Base-by-base conservation (phyloP, 2,888 invertebrate species). In the Trilocha varians region DNA sequence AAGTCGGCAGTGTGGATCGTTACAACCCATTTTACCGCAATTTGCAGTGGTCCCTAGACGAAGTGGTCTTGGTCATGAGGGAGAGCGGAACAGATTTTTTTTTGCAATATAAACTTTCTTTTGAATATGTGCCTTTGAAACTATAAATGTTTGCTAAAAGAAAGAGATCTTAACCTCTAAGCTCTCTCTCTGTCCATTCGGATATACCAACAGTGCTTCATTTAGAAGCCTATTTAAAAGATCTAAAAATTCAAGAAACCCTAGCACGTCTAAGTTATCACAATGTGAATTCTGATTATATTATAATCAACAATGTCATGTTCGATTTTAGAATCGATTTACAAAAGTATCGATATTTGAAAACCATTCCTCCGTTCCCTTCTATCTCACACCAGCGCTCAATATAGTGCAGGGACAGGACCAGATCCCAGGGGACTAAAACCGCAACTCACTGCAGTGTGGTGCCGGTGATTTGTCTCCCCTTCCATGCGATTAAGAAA, bases 11-110 rank as follows among this genome's bases (percentile, higher is more conserved):
- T 58, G 62, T 62, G 73, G 62, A 69, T 65, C 62, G 70, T 66
- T 70, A 65, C 71, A 65, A 70, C 65, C 73, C 70, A 73, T 75
- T 82, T 78, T 78, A 73, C 78, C 73, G 70, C 77, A 76, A 73
- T 79, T 80, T 78, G 71, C 72, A 71, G 70, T 65, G 61, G 64
- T 70, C 70, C 67, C 65, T 50, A 45, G 49, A 49, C 41, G 47
- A 32, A 39, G 33, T 37, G 59, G 61, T 40, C 5, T 38, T 55
- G 66, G 48, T 6, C 5, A 46, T 6, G 38, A 45, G 59, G 38
- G 38, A 3, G 1, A 51, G 57, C 57, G 59, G 25, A 9, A 16
- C 16, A 39, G n/a, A 33, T 16, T 1, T n/a, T n/a, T n/a, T n/a
- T n/a, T n/a, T n/a, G n/a, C n/a, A n/a, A n/a, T n/a, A n/a, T n/a